Evolutionary conservation across 2,888 invertebrate genomes (phyloP), one percentile per base, ranked within the genome.

Genomic region (Volucella zonaria): DNA sequence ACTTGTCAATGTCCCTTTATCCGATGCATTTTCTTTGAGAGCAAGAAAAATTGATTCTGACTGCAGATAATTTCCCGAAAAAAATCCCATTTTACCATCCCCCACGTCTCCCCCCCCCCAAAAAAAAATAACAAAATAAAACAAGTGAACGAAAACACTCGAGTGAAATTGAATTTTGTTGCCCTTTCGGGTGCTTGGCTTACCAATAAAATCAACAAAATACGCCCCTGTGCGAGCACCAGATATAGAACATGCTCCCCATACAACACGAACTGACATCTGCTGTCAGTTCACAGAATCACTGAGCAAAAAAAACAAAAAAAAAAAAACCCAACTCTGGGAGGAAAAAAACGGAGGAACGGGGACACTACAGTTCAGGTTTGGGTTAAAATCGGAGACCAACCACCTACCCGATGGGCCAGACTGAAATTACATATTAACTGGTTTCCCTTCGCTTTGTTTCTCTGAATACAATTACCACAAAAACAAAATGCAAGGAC

Each of bases 401-500:
- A 31, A 3, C 31, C 4, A 4, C 31, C 31, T 31, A 58, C 14
- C 10, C 14, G 38, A 14, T 14, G 58, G 58, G 31, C 18, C 58
- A 42, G 49, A 51, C 47, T 59, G 40, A 49, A 23, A 18, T 59
- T 71, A 18, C 18, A 18, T 18, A 71, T 42, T 42, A 71, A 59
- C 51, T 71, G 51, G 59, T 59, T 40, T 59, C 59, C 45, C 47
- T 11, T 18, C 14, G 14, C 31, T 64, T 47, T 56, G 38, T 18
- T 49, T 40, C 40, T 58, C 23, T 51, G 66, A 45, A 56, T 64
- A 42, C 64, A 74, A 64, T 58, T 56, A 56, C 4, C 31, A 31
- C 4, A 31, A 31, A 31, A 31, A 56, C 51, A 2, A 3, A 23
- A 23, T 3, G 18, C 18, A 2, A 23, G 2, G 18, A 23, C 2